Evolutionary conservation across 2,797 vertebrate genomes (phyloP).

Genomic region (Thalassophryne amazonica): DNA sequence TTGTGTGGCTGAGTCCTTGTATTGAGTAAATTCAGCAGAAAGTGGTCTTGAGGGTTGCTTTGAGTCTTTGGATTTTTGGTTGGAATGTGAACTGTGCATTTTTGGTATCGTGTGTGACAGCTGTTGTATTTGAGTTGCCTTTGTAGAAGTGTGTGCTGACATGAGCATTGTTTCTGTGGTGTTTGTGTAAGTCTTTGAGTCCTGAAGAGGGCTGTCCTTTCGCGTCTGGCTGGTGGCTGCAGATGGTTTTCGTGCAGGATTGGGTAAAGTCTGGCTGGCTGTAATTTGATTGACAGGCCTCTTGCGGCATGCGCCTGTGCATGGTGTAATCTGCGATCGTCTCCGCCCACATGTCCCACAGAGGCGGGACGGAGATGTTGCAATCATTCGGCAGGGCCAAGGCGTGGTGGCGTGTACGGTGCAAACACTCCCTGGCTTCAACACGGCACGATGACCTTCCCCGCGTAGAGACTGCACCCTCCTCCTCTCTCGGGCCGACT

Average conservation of each 20-base stretch:
- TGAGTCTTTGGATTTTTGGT: conserved; percentile 37
- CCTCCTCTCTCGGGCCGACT: conserved; percentile 50
- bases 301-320: conserved; percentile 74
- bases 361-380: conserved; percentile 54
- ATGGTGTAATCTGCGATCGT: conserved; percentile 70
- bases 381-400: conserved; percentile 62
- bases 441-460: conserved; percentile 49
- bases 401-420: conserved; percentile 66
- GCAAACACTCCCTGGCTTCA: conserved; percentile 55
- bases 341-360: conserved; percentile 74
- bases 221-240: conserved; percentile 34
- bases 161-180: conserved; percentile 32
- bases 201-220: conserved; percentile 41
- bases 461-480: conserved; percentile 70
- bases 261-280: conserved; percentile 76
- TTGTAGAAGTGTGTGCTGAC: conserved; percentile 18
- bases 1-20: conserved; percentile 61
- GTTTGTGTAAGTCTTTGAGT: conserved; percentile 35
- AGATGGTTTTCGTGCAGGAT: conserved; percentile 52
- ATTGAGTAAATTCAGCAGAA: conserved; percentile 57
- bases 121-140: conserved; percentile 46
- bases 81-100: conserved; percentile 59
- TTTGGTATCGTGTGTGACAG: conserved; percentile 69
- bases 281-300: conserved; percentile 60
- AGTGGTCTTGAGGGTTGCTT: conserved; percentile 51